Conservation (phyloP, 37 sponge, comb jelly and placozoan species). For the Ephydatia muelleri region DNA sequence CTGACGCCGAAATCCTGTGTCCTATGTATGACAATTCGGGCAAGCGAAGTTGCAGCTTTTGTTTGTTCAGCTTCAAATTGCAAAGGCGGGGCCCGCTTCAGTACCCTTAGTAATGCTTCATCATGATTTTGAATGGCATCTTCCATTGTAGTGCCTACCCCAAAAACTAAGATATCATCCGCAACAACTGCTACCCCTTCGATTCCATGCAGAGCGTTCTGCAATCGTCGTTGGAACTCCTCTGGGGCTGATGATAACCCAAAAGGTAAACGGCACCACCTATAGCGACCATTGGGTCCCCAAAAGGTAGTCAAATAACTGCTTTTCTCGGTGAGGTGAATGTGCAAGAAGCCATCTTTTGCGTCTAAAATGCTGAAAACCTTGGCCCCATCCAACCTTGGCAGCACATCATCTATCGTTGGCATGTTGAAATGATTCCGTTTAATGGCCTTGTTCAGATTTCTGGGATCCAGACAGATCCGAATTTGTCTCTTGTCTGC, state of each 20-base stretch:
- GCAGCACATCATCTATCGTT: constrained; percentile 35
- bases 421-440: constrained; percentile 31
- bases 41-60: background rate
- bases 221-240: constrained; percentile 18
- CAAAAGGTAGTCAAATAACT: constrained; percentile 34
- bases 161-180: constrained; percentile 41
- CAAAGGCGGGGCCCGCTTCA: background rate
- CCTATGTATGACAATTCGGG: constrained; percentile 1
- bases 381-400: constrained; percentile 13
- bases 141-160: constrained; percentile 1
- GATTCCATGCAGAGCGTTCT: background rate
- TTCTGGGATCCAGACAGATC: constrained; percentile 35
- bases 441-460: constrained; percentile 52
- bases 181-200: constrained; percentile 24
- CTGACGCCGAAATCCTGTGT: background rate
- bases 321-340: constrained; percentile 12
- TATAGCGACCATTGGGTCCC: constrained; percentile 25
- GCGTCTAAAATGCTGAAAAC: constrained; percentile 14
- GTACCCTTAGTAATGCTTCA: background rate
- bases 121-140: no score
- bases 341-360: constrained; percentile 11
- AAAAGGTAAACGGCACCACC: constrained; percentile 14
- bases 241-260: constrained; percentile 25
- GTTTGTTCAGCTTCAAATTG: background rate
- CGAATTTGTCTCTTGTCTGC: constrained; percentile 15